Conservation (phyloP, 2,888 invertebrate species). For the Scrobipalpa atriplicella region DNA sequence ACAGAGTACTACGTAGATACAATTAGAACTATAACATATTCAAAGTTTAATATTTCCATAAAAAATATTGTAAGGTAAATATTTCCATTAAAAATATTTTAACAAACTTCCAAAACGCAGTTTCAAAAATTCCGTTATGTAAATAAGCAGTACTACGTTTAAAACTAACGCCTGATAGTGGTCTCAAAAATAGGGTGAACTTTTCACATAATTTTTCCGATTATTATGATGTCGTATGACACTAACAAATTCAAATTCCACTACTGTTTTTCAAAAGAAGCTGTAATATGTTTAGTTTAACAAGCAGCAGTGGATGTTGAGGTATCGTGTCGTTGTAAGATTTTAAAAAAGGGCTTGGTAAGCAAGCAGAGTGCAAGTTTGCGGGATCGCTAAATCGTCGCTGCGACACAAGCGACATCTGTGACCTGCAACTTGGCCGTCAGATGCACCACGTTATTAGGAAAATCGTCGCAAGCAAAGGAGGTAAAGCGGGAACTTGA, state of each 20-base stretch:
- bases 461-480: slow-evolving; percentile 6
- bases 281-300: not conserved
- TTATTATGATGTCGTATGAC: slow-evolving; percentile 24
- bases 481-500: not conserved
- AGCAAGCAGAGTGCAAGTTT: slow-evolving; percentile 61
- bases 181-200: slow-evolving; percentile 58
- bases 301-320: not conserved
- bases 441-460: slow-evolving; percentile 18
- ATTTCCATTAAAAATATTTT: too few species aligned
- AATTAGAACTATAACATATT: too few species aligned
- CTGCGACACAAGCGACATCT: slow-evolving; percentile 56
- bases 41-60: too few species aligned
- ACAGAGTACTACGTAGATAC: too few species aligned
- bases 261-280: not conserved
- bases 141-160: slow-evolving; percentile 57
- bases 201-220: slow-evolving; percentile 68
- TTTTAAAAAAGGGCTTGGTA: slow-evolving; percentile 21
- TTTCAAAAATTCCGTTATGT: slow-evolving; percentile 39
- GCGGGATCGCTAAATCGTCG: slow-evolving; percentile 62
- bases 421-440: slow-evolving; percentile 41
- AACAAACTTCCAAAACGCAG: slow-evolving; percentile 28
- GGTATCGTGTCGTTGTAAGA: not conserved
- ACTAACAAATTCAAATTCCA: not conserved
- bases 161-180: slow-evolving; percentile 49
- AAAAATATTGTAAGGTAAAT: too few species aligned